phyloP scores from a whole-genome alignment of 2,797 vertebrate species.

The Phoebastria nigripes region DNA sequence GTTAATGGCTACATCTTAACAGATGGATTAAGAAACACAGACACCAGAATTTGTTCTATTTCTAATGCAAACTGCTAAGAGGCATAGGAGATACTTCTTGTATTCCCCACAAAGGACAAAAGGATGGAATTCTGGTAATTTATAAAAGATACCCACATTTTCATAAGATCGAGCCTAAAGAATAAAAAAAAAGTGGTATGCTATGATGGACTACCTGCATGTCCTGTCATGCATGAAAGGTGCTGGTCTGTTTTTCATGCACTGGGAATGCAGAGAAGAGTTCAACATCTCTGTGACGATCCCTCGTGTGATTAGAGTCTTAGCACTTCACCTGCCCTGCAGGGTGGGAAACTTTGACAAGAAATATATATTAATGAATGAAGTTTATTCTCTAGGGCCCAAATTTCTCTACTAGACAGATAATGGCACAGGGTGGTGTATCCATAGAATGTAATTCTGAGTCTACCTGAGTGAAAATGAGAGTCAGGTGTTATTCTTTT shows the following conservation, averaged over 20 bases:
- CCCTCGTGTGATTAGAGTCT: background rate
- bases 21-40: background rate
- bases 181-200: background rate
- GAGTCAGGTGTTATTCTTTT: background rate
- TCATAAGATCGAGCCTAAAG: background rate
- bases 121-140: background rate
- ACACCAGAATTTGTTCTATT: background rate
- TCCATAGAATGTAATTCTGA: background rate
- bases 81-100: background rate
- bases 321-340: background rate
- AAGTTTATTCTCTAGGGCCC: background rate
- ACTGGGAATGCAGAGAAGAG: background rate
- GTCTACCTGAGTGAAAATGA: background rate
- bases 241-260: background rate
- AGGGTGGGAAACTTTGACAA: background rate
- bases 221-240: background rate
- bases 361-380: background rate
- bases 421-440: background rate
- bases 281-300: background rate
- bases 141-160: background rate
- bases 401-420: background rate
- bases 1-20: background rate
- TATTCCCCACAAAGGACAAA: background rate
- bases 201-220: rapidly evolving
- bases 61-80: background rate